Evolutionary conservation across 2,113 vertebrate species (phyloP), one percentile per base, ranked within the genome.

Genomic region (Phalacrocorax carbo): DNA sequence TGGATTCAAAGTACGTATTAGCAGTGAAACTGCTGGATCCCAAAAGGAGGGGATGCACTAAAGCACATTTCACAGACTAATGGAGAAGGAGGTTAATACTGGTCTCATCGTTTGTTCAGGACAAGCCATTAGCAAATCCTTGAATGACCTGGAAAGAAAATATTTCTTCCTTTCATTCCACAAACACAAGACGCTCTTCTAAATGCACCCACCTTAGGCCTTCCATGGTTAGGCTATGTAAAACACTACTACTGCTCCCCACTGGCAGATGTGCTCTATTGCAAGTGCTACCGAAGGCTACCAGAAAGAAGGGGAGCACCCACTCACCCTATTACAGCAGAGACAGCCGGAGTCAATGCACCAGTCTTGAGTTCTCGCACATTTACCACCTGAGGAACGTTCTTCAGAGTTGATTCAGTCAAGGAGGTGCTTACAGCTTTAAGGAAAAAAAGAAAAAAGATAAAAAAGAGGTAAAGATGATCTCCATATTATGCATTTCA

Each of bases 371-470:
- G 91, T 19, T 99, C 99, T 95, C 99, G 98, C 30, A 99, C 98
- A 12, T 99, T 99, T 48, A 99, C 99, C 82, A 99, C 99, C 80
- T 99, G 99, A 89, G 99, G 99, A 80, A 99, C 99, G 0, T 96
- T 99, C 94, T 99, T 99, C 97, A 99, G 96, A 10, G 99, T 98
- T 10, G 99, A 99, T 85, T 99, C 99, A 1, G 98, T 99, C 97
- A 99, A 95, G 57, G 98, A 97, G 2, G 99, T 91, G 86, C 94
- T 98, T 57, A 98, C 98, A 61, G 97, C 98, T 98, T 78, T 38
- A 88, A 88, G 3, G 38, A 82, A 18, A 62, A 20, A 60, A 48
- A 27, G 17, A 19, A 19, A 65, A 61, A n/a, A 54, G 55, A 76
- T 34, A 83, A 34, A 34, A 86, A 18, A 32, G 2, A n/a, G 4